Conservation (phyloP, 2,113 vertebrate species). For the Coracopsis vasa region DNA sequence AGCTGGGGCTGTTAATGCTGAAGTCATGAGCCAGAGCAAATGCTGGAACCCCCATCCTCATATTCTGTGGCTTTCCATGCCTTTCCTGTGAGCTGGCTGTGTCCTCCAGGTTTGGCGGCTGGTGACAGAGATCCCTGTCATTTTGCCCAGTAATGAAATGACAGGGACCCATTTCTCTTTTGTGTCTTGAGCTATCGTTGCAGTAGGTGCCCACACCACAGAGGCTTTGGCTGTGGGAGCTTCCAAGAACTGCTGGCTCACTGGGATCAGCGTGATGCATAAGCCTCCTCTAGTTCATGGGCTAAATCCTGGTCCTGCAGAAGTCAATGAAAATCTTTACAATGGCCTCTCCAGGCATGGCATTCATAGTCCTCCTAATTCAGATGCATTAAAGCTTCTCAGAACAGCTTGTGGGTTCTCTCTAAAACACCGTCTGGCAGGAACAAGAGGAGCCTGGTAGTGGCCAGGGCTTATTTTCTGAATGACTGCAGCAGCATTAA, state of each 20-base stretch:
- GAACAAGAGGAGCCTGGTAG: background rate
- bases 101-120: background rate
- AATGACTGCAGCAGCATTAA: conserved; percentile 47
- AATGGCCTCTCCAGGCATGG: background rate
- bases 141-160: background rate
- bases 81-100: background rate
- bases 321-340: conserved; percentile 47
- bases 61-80: background rate
- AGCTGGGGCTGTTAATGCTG: background rate
- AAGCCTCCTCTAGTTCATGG: background rate
- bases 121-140: background rate
- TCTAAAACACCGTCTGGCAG: conserved; percentile 46
- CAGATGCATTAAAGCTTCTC: conserved; percentile 35
- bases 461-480: conserved; percentile 46
- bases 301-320: conserved; percentile 25
- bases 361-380: conserved; percentile 41
- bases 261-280: background rate
- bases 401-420: conserved; percentile 44
- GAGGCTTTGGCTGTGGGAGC: background rate
- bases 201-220: background rate
- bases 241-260: background rate
- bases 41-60: background rate
- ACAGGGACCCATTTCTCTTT: background rate
- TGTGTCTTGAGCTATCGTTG: background rate
- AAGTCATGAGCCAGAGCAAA: background rate